Evolutionary conservation across 1,140 invertebrate species (phyloP).

Genomic region (Brachionus paranguensis): DNA sequence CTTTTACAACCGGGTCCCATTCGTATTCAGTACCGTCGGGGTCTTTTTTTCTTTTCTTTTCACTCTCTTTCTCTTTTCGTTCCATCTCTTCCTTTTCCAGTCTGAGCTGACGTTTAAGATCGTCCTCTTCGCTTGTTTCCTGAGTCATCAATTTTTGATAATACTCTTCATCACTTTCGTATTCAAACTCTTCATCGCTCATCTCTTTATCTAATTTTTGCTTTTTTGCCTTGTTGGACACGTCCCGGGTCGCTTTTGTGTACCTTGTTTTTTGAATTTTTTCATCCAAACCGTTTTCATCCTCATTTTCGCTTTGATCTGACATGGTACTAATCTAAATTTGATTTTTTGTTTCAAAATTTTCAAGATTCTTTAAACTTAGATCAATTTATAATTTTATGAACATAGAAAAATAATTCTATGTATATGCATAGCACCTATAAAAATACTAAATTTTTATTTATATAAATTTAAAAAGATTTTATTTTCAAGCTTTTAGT

Average conservation of each 20-base stretch:
- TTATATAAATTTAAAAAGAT: background rate
- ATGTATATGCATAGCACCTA: too few species aligned
- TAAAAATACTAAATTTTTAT: too few species aligned
- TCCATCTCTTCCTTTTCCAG: conserved; percentile 26
- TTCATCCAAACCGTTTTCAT: background rate
- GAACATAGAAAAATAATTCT: too few species aligned
- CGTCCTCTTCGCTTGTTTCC: background rate
- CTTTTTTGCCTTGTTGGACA: background rate
- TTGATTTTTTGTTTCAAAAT: background rate
- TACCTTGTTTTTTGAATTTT: background rate
- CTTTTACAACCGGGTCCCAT: conserved; percentile 64
- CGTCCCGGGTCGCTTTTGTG: background rate
- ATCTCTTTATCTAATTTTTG: background rate
- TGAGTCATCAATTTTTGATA: conserved; percentile 2
- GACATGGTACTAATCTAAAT: background rate
- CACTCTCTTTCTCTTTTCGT: background rate
- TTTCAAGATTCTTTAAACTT: background rate
- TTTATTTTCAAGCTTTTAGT: background rate
- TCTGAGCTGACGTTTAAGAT: conserved; percentile 7
- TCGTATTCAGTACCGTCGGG: conserved; percentile 80
- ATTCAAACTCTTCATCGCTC: conserved; percentile 1
- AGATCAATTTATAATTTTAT: background rate
- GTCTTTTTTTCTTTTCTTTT: conserved; percentile 66
- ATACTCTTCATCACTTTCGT: conserved; percentile 26
- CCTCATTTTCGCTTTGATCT: background rate